Base-by-base conservation (phyloP, 2,113 vertebrate species). In the Mustela nigripes region DNA sequence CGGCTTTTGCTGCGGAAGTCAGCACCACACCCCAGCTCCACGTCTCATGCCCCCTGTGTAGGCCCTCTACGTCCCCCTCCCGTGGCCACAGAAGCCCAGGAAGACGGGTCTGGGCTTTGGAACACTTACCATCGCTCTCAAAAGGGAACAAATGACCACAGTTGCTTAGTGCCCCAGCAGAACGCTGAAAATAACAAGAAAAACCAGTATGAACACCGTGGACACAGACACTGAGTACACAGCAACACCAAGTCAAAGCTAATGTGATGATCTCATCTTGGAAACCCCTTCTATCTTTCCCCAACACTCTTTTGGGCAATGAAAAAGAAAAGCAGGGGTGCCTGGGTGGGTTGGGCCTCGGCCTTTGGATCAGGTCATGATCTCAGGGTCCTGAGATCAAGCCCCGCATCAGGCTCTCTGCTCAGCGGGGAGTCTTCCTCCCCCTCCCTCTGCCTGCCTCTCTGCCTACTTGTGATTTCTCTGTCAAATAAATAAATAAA, bases 41-140 rank as follows among this genome's bases (percentile, higher is more conserved):
- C 98, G 80, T 89, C 95, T 89, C 84, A 84, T 97, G 36, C 28
- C 33, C 33, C n/a, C 65, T 18, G 16, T 2, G 16, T 16, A n/a
- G 42, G 42, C 42, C 42, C 42, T 42, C 42, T 5, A 42, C 3
- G 7, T 67, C 31, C 65, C 65, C 16, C 3, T 95, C 94, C 96
- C 82, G 48, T 80, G 18, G 19, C 97, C 90, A 79, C 82, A 97
- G 78, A 88, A 98, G 96, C 93, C 97, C 96, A 89, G 28, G n/a
- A 71, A 26, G 33, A 21, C 33, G 24, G 0, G 45, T 93, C 78
- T 85, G 91, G 80, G 92, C 73, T 93, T 95, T 96, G 81, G 48
- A 86, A 98, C 97, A 99, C 99, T 99, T 98, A 99, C 99, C 98
- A 91, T 97, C 97, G 93, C 98, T 98, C 98, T 99, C 99, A 45